Conservation (phyloP, 2,797 vertebrate species). For the Gallinago solitaria region DNA sequence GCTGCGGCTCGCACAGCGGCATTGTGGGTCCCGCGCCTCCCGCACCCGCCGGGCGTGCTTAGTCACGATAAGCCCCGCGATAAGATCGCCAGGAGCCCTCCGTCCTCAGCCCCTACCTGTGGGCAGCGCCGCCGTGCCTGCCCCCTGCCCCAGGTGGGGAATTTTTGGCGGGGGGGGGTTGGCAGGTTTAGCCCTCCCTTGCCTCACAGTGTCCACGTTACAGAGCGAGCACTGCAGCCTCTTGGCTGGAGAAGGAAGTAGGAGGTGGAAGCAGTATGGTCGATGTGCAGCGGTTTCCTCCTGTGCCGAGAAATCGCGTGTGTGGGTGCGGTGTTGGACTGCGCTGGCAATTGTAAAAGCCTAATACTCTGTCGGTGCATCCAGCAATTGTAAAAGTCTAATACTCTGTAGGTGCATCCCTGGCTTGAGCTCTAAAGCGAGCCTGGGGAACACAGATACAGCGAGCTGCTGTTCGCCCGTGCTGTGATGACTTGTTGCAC, state of each 20-base stretch:
- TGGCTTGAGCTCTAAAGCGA: background rate
- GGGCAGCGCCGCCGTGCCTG: fast-evolving
- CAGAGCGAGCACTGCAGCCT: background rate
- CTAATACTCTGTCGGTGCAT: fast-evolving
- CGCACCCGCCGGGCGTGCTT: background rate
- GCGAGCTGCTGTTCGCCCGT: fast-evolving
- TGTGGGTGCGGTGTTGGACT: fast-evolving
- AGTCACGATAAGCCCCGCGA: constrained; percentile 11
- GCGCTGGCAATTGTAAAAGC: background rate
- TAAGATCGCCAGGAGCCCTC: background rate
- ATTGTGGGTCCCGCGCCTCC: background rate
- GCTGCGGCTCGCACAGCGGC: constrained; percentile 31
- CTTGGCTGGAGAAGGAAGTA: background rate
- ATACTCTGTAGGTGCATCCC: fast-evolving
- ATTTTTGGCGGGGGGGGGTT: fast-evolving
- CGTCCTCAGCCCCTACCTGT: background rate
- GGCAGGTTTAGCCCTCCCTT: background rate
- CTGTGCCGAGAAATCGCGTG: fast-evolving
- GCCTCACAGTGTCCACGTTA: fast-evolving
- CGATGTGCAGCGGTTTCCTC: background rate
- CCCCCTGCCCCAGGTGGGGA: background rate
- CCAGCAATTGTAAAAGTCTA: background rate
- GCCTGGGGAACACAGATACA: fast-evolving
- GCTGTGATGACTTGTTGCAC: background rate
- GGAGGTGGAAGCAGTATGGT: background rate